These are phyloP conservation scores for Huso huso DNA, from an alignment of 2,797 vertebrate species.

Conservation along the genomic window DNA sequence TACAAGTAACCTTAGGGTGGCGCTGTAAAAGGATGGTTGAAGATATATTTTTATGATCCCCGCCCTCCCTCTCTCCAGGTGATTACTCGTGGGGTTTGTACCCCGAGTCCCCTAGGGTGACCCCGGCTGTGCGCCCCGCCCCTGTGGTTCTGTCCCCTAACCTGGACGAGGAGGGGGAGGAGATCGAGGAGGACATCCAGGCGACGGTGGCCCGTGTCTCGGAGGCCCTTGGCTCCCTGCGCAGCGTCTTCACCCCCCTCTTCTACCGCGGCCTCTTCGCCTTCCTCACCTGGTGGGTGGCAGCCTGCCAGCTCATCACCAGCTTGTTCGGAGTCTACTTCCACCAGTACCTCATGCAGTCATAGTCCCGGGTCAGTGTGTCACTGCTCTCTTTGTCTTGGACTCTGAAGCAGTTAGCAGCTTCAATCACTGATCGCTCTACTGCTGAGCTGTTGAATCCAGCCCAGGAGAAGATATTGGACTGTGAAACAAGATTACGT, in stretches of 20 bases:
- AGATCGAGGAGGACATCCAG: conserved; percentile 64
- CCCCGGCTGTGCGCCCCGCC: conserved; percentile 37
- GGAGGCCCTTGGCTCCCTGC: conserved; percentile 53
- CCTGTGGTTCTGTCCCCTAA: conserved; percentile 7
- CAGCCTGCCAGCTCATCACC: conserved; percentile 81
- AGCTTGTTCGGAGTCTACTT: conserved; percentile 91
- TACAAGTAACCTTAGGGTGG: too few species aligned
- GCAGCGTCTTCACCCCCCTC: conserved; percentile 64
- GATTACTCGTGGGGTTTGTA: conserved; percentile 78
- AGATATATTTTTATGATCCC: neutral
- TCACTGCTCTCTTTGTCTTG: too few species aligned
- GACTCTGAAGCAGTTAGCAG: too few species aligned
- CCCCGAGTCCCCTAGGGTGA: conserved; percentile 42
- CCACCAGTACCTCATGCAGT: conserved; percentile 80
- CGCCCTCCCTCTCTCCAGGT: conserved; percentile 46
- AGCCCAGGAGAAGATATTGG: too few species aligned
- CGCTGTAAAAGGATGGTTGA: too few species aligned
- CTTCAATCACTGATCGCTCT: too few species aligned
- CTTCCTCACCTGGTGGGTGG: conserved; percentile 92
- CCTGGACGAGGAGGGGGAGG: conserved; percentile 53
- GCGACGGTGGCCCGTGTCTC: conserved; percentile 65
- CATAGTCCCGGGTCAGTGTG: conserved; percentile 38
- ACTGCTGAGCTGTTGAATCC: too few species aligned
- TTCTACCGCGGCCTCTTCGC: conserved; percentile 79
- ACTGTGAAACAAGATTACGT: too few species aligned